Base-by-base conservation (phyloP, 1,140 invertebrate species). In the Anoplophora glabripennis region DNA sequence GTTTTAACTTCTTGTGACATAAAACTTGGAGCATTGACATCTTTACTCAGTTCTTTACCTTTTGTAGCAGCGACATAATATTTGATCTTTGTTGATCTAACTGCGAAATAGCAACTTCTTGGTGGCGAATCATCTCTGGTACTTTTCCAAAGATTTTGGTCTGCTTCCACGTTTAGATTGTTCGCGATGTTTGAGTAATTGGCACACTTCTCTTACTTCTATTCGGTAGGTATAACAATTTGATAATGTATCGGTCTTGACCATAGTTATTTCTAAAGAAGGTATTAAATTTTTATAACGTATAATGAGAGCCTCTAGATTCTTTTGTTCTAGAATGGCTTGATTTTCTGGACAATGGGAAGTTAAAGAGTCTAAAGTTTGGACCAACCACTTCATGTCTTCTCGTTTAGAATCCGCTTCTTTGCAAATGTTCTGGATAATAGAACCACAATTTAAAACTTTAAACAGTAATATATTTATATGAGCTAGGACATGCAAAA, bases 301-400 rank as follows among this genome's bases (percentile, higher is more conserved):
- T 0, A 85, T 79, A 56, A 96, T 89, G 4, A 97, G 76, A 60
- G 86, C 84, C 73, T 95, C 90, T 11, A 98, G 78, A 66, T 86
- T 85, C 46, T 86, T 83, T 75, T 95, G 90, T 77, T 91, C 88
- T n/a, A 80, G 71, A 56, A 84, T 77, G 7, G 87, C 87, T 76
- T 96, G 90, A 42, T 84, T 80, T 65, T 93, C 89, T 4, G 86
- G 84, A 65, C 89, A 86, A 74, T 93, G 91, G 36, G 88, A 86
- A 4, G 90, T 84, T 52, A 98, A 80, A 59, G 86, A 87, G 66
- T 97, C 93, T 35, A 97, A 75, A 12, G 89, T 92, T 77, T 94
- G 89, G 1, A 95, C 91, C 40, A 98, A 78, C 92, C 93, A 95
- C 70, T 95, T 95, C 86, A 96, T 94, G 64, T 94, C 91, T 76